Evolutionary conservation across 1,140 invertebrate species (phyloP), one percentile per base, ranked within the genome.

Genomic region (Calliopsis andreniformis): DNA sequence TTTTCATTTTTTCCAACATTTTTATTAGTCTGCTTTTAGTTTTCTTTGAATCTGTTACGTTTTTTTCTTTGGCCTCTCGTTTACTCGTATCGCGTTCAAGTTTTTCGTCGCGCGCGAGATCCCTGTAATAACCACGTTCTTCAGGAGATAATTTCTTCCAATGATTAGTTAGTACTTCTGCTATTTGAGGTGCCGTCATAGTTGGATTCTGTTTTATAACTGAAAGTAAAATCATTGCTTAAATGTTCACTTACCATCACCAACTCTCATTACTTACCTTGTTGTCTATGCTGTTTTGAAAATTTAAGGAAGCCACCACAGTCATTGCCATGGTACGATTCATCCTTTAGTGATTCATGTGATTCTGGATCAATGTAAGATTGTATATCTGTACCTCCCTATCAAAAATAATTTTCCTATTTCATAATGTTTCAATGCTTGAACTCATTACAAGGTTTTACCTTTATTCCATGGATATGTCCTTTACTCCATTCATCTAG

Each of bases 401-500:
- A 58, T 32, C 3, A 14, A 68, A 42, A 68, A 45, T 67, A 68
- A 77, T 56, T 63, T 47, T 32, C 30, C 16, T 45, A 56, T 18
- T 30, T 67, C 28, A 35, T 51, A 51, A 75, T n/a, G 18, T 35
- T 53, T 2, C 4, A 18, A 23, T 20, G 30, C 32, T 47, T 32
- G 7, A 28, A 47, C 61, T 68, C 18, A 42, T 59, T 59, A 43
- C 39, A 30, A 32, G 58, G 51, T 56, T 49, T 75, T 72, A 89
- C 87, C 77, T 87, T 78, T 16, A 90, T 73, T 58, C 66, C 86
- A 51, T 76, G 23, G 16, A 92, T 64, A 16, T 91, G 89, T 53
- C 92, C 92, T 82, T 88, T 91, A 71, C 92, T 93, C 92, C 92
- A 93, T 45, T 83, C 70, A 23, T 84, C 82, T 32, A 89, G 59